phyloP scores from a whole-genome alignment of 1,140 invertebrate genomes.

The Scaptomyza pallida region DNA sequence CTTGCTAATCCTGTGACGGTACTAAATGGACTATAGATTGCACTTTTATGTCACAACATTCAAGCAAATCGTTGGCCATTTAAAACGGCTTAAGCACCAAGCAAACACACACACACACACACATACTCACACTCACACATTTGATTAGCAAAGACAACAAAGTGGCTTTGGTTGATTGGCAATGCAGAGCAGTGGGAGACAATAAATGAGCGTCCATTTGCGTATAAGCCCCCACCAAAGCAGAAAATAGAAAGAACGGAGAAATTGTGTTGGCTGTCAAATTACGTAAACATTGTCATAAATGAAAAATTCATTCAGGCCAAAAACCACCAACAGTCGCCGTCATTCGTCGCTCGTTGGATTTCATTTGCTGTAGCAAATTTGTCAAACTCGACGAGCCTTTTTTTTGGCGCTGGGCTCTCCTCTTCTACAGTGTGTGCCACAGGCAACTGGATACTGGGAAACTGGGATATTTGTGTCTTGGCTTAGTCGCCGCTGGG shows the following conservation, averaged over 20 bases:
- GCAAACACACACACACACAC: conserved; percentile 31
- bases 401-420: conserved; percentile 25
- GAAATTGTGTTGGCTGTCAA: conserved; percentile 77
- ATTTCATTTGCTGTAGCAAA: conserved; percentile 72
- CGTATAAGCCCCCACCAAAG: conserved; percentile 31
- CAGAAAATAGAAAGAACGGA: conserved; percentile 31
- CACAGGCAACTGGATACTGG: background rate
- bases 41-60: conserved; percentile 76
- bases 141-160: conserved; percentile 38
- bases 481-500: conserved; percentile 56
- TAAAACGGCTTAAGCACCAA: conserved; percentile 67
- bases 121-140: conserved; percentile 22
- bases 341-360: conserved; percentile 12
- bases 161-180: conserved; percentile 39
- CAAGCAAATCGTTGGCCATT: conserved; percentile 74
- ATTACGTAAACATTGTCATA: conserved; percentile 82
- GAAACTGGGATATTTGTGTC: conserved; percentile 33
- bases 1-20: conserved; percentile 45
- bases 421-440: too few species aligned
- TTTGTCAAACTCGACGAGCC: conserved; percentile 69
- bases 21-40: conserved; percentile 72
- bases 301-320: conserved; percentile 72
- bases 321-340: background rate
- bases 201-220: conserved; percentile 78
- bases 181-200: conserved; percentile 9